These are phyloP conservation scores for Pachyramphus minor DNA, from an alignment of 2,113 vertebrate genomes.

Conservation along the genomic window DNA sequence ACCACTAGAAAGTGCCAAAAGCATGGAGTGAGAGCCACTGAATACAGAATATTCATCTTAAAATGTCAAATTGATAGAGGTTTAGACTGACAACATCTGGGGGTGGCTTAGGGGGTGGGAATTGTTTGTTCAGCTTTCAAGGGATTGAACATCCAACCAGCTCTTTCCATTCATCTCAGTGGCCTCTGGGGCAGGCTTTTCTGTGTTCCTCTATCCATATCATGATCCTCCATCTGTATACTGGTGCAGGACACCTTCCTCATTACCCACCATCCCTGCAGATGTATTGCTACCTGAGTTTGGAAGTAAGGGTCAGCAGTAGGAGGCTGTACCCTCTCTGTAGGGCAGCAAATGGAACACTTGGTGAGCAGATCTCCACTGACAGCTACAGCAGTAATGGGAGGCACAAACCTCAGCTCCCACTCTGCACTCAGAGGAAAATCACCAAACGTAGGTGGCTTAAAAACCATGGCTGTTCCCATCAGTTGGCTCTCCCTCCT, in stretches of 20 bases:
- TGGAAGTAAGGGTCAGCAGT: not conserved
- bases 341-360: not conserved
- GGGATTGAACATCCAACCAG: not conserved
- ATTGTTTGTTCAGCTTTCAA: not conserved
- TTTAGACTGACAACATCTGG: not conserved
- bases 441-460: not conserved
- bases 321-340: not conserved
- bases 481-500: not conserved
- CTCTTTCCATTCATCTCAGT: not conserved
- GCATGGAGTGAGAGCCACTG: not conserved
- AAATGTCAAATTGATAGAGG: not conserved
- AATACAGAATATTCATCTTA: not conserved
- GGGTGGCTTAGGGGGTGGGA: not conserved
- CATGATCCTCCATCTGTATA: not conserved
- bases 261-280: not conserved
- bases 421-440: not conserved
- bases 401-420: not conserved
- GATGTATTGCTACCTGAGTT: not conserved
- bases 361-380: not conserved
- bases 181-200: not conserved
- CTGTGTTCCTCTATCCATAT: not conserved
- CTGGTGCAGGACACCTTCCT: not conserved
- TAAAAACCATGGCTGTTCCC: not conserved
- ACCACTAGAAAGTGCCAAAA: slow-evolving; percentile 32
- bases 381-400: not conserved